Evolutionary conservation across 2,113 vertebrate genomes (phyloP), one percentile per base, ranked within the genome.

Genomic region (Geococcyx californianus): DNA sequence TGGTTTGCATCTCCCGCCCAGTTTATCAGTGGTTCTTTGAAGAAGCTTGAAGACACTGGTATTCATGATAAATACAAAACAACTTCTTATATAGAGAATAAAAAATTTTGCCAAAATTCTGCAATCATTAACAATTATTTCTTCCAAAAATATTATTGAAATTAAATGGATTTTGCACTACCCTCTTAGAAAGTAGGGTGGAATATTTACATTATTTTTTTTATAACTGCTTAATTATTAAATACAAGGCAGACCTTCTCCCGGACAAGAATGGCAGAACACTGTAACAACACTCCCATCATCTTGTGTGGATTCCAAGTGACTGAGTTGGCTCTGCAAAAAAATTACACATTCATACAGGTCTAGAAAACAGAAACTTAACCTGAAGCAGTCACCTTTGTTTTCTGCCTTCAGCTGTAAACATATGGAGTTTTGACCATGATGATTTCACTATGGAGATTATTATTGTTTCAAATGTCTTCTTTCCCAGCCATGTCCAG

Each of bases 221-320:
- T 21, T 47, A 28, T 3, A 38, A 82, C 52, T 12, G 7, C 36
- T 79, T 54, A 76, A 25, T 56, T 75, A 56, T 80, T 79, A 93
- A 75, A 82, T 82, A 68, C 34, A 54, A 85, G 34, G 80, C 97
- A 94, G 91, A 99, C 99, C 99, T 99, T 99, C 96, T 99, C 99
- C 96, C 98, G 98, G 96, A 99, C 98, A 80, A 99, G 98, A 96
- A 99, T 99, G 94, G 99, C 99, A n/a, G 99, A 99, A 97, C 99
- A 99, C 97, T 99, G 99, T 95, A 99, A 98, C 52, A 99, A 98
- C 95, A 99, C 99, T 6, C 99, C 99, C 99, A 99, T 99, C 99
- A 99, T 99, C 98, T 99, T 99, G 97, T 99, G 99, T 75, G 99
- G 99, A 98, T 99, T 99, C 99, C 99, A 99, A 95, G 99, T 99